Evolutionary conservation across 2,888 invertebrate genomes (phyloP).

Genomic region (Parnassius smintheus): DNA sequence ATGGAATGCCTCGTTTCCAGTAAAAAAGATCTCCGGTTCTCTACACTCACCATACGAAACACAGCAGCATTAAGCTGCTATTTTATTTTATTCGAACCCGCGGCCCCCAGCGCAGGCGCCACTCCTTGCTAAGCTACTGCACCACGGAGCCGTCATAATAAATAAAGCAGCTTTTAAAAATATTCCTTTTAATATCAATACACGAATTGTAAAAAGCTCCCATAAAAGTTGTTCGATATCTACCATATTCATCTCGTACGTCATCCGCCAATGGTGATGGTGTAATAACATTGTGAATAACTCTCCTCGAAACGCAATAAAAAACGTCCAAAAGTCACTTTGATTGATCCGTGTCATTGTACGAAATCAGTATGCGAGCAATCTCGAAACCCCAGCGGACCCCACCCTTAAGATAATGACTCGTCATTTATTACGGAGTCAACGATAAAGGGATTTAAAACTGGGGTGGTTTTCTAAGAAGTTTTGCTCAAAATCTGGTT

Average conservation of each 20-base stretch:
- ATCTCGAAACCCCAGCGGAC: slow-evolving; percentile 13
- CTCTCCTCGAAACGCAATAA: slow-evolving; percentile 6
- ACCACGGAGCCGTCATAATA: too few species aligned
- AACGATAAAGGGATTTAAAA: slow-evolving; percentile 30
- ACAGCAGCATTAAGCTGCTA: too few species aligned
- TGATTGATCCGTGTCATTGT: slow-evolving; percentile 49
- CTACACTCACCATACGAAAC: too few species aligned
- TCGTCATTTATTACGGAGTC: slow-evolving; percentile 41
- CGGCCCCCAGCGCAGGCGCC: too few species aligned
- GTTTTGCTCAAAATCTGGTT: slow-evolving; percentile 8
- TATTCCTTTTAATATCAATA: background rate
- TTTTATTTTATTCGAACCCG: too few species aligned
- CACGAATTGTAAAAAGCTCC: slow-evolving; percentile 13
- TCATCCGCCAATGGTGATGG: background rate
- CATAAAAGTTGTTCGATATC: slow-evolving; percentile 11
- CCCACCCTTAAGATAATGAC: slow-evolving; percentile 39
- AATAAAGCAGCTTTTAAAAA: background rate
- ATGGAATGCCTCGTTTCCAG: too few species aligned
- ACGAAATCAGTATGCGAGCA: slow-evolving; percentile 19
- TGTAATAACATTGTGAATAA: slow-evolving; percentile 18
- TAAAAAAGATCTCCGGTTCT: too few species aligned
- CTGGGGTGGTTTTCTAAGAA: slow-evolving; percentile 48
- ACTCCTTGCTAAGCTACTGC: too few species aligned
- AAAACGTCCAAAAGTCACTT: slow-evolving; percentile 23
- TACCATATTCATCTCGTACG: slow-evolving; percentile 6